These are phyloP conservation scores for Hoplodrina ambigua DNA, from an alignment of 2,888 invertebrate species.

Conservation along the genomic window DNA sequence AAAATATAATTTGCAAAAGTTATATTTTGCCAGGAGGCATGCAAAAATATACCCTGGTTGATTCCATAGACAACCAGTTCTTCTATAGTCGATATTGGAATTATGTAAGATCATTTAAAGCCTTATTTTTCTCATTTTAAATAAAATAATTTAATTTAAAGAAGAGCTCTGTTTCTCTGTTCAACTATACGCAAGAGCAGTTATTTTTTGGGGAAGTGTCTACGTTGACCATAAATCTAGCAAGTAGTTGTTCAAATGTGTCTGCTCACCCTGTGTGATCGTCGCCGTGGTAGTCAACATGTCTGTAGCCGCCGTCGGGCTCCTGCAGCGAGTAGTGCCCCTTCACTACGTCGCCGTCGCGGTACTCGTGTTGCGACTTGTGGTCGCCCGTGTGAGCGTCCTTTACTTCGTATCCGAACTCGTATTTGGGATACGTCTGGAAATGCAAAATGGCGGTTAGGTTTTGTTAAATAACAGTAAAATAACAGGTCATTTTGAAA, in stretches of 20 bases:
- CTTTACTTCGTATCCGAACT: constrained; percentile 70
- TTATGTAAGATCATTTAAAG: too few relatives aligned
- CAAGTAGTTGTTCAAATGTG: neutral
- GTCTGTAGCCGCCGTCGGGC: constrained; percentile 86
- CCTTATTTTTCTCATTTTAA: too few relatives aligned
- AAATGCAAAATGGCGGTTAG: neutral
- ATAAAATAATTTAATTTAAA: too few relatives aligned
- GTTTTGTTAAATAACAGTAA: too few relatives aligned
- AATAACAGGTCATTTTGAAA: too few relatives aligned
- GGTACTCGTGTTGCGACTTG: constrained; percentile 85
- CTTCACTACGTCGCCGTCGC: constrained; percentile 84
- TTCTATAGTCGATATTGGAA: too few relatives aligned
- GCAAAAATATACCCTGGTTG: too few relatives aligned
- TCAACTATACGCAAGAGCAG: too few relatives aligned
- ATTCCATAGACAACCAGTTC: too few relatives aligned
- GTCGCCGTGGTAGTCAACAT: constrained; percentile 87
- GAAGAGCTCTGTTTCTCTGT: too few relatives aligned
- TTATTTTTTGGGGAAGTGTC: neutral
- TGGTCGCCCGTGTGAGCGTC: constrained; percentile 89
- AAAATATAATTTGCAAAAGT: too few relatives aligned
- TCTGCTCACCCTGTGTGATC: constrained; percentile 81
- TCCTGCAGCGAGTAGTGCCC: constrained; percentile 80
- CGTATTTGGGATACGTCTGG: constrained; percentile 71
- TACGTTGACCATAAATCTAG: neutral
- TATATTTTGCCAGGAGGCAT: too few relatives aligned